phyloP scores from a whole-genome alignment of 2,888 invertebrate species.

The Aphrophora alni region DNA sequence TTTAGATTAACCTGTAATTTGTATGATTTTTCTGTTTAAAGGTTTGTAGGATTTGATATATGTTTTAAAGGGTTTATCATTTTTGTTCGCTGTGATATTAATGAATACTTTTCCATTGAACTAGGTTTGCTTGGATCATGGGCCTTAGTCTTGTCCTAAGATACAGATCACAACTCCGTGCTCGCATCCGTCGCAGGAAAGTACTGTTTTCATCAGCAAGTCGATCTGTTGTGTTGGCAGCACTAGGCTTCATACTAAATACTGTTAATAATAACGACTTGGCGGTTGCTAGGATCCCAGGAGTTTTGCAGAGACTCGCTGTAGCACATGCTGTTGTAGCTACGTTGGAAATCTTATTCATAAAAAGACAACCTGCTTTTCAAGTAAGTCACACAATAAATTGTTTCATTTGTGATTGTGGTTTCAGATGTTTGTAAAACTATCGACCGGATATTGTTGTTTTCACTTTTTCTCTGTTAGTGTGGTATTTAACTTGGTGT shows the following conservation, averaged over 20 bases:
- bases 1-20: too few relatives aligned
- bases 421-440: too few relatives aligned
- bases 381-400: too few relatives aligned
- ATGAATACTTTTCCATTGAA: too few relatives aligned
- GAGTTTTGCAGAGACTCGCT: slow-evolving; percentile 84
- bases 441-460: too few relatives aligned
- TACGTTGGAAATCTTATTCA: slow-evolving; percentile 66
- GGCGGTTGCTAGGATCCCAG: slow-evolving; percentile 70
- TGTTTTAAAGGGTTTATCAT: too few relatives aligned
- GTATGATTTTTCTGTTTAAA: too few relatives aligned
- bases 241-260: slow-evolving; percentile 70
- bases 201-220: slow-evolving; percentile 61
- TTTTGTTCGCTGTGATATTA: too few relatives aligned
- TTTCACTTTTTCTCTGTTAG: too few relatives aligned
- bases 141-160: slow-evolving; percentile 79
- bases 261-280: slow-evolving; percentile 56
- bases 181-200: slow-evolving; percentile 65
- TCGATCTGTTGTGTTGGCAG: slow-evolving; percentile 66
- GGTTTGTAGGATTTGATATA: too few relatives aligned
- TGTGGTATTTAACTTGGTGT: too few relatives aligned
- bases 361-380: slow-evolving; percentile 50
- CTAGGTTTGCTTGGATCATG: slow-evolving; percentile 89
- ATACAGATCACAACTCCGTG: slow-evolving; percentile 70
- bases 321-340: slow-evolving; percentile 78
- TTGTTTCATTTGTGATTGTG: background rate